phyloP scores from a whole-genome alignment of 2,888 invertebrate genomes.

The Apamea epomidion region DNA sequence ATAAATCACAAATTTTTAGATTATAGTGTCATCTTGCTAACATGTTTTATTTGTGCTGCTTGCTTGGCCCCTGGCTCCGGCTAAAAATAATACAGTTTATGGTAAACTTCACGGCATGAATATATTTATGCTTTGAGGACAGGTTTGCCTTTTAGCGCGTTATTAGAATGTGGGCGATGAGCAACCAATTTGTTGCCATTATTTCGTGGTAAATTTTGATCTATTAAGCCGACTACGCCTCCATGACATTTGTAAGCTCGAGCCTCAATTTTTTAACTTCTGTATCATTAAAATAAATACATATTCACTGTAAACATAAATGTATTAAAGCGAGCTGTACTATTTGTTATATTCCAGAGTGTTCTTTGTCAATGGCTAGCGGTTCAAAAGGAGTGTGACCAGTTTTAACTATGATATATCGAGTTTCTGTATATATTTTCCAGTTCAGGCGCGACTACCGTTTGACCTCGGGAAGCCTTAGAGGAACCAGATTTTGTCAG shows the following conservation, averaged over 20 bases:
- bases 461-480: slow-evolving; percentile 12
- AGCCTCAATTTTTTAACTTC: background rate
- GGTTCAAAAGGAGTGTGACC: background rate
- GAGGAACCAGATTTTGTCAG: slow-evolving; percentile 1
- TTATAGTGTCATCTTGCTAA: slow-evolving; percentile 54
- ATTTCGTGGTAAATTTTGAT: slow-evolving; percentile 43
- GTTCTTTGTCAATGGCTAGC: slow-evolving; percentile 11
- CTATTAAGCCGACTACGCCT: slow-evolving; percentile 45
- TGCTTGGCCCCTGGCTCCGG: slow-evolving; percentile 36
- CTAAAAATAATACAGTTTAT: slow-evolving; percentile 50
- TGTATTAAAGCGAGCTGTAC: background rate
- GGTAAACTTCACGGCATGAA: slow-evolving; percentile 46
- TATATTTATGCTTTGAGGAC: slow-evolving; percentile 47
- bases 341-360: background rate
- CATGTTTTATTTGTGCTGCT: slow-evolving; percentile 48
- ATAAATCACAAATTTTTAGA: slow-evolving; percentile 46
- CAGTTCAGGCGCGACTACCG: background rate
- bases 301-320: background rate
- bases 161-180: slow-evolving; percentile 50
- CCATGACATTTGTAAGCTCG: slow-evolving; percentile 31
- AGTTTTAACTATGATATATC: background rate
- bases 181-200: slow-evolving; percentile 39
- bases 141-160: slow-evolving; percentile 45
- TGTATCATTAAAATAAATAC: background rate
- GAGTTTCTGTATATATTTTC: slow-evolving; percentile 1